phyloP scores from a whole-genome alignment of 2,888 invertebrate genomes.

The Mystacides longicornis region DNA sequence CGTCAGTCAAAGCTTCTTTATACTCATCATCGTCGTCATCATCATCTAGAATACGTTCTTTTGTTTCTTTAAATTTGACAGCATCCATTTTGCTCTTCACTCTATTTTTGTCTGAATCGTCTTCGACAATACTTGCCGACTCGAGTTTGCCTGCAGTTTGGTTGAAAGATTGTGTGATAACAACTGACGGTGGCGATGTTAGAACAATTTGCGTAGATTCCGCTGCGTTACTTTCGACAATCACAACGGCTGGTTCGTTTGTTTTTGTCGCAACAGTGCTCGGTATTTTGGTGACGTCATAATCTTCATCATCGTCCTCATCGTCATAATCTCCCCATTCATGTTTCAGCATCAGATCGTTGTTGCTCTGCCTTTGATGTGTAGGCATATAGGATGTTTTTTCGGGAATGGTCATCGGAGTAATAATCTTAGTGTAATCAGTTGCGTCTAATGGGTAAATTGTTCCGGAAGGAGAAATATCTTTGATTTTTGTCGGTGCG shows the following conservation, averaged over 20 bases:
- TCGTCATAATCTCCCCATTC: conserved; percentile 20
- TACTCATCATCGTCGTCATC: conserved; percentile 41
- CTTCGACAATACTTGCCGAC: not conserved
- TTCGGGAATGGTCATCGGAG: conserved; percentile 8
- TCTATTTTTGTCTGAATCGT: conserved; percentile 38
- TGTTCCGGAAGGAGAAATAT: conserved; percentile 13
- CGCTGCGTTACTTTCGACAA: not conserved
- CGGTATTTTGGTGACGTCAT: conserved; percentile 20
- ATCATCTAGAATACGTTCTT: conserved; percentile 42
- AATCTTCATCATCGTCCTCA: conserved; percentile 22
- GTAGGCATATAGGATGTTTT: conserved; percentile 14
- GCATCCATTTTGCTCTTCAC: conserved; percentile 33
- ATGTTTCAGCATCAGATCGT: conserved; percentile 24
- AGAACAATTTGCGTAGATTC: not conserved
- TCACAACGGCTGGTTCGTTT: conserved; percentile 18
- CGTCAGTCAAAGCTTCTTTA: conserved; percentile 43
- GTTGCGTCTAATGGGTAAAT: conserved; percentile 6
- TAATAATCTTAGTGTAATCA: conserved; percentile 7
- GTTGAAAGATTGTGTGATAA: conserved; percentile 27
- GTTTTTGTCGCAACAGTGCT: conserved; percentile 7
- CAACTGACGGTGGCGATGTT: not conserved
- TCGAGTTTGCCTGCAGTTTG: conserved; percentile 21
- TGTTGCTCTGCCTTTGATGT: conserved; percentile 24
- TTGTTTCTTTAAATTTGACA: conserved; percentile 39
- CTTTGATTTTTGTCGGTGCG: conserved; percentile 28